Percentiles rank a stretch among this genome's conserved stretches.
These are phyloP conservation scores for Venusia cambrica DNA, from an alignment of 2,888 invertebrate species.

Conservation along the genomic window DNA sequence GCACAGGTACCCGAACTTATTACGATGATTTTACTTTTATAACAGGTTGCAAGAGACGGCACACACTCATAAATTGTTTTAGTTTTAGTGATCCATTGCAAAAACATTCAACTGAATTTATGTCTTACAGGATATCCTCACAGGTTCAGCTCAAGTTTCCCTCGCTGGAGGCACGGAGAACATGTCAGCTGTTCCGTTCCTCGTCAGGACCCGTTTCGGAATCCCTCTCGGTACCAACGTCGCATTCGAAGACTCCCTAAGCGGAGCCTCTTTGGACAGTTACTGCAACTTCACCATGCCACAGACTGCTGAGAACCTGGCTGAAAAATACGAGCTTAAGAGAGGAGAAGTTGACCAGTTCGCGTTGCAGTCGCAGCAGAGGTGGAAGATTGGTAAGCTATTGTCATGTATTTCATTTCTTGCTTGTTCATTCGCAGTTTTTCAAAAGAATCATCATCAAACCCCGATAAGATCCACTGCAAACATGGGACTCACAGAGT, in stretches of 20 bases:
- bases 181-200: conserved; percentile 95
- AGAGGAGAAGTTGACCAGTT: conserved; percentile 92
- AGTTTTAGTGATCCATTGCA: too few relatives aligned
- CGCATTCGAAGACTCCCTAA: conserved; percentile 90
- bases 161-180: conserved; percentile 96
- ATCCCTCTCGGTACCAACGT: conserved; percentile 88
- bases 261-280: conserved; percentile 87
- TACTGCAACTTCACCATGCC: conserved; percentile 97
- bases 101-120: too few relatives aligned
- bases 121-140: conserved; percentile 87
- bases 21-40: not conserved
- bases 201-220: conserved; percentile 93
- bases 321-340: conserved; percentile 89
- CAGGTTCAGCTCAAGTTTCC: conserved; percentile 91
- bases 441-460: too few relatives aligned
- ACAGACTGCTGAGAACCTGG: conserved; percentile 95
- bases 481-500: too few relatives aligned
- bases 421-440: too few relatives aligned
- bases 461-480: too few relatives aligned
- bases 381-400: conserved; percentile 92
- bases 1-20: conserved; percentile 88
- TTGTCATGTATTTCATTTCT: too few relatives aligned
- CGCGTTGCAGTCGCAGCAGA: conserved; percentile 90
- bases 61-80: too few relatives aligned
- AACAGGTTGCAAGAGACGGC: too few relatives aligned